Percentiles rank a stretch among this genome's conserved stretches.
Conservation (phyloP, 2,113 vertebrate genomes). For the Tricholaema leucomelas region DNA sequence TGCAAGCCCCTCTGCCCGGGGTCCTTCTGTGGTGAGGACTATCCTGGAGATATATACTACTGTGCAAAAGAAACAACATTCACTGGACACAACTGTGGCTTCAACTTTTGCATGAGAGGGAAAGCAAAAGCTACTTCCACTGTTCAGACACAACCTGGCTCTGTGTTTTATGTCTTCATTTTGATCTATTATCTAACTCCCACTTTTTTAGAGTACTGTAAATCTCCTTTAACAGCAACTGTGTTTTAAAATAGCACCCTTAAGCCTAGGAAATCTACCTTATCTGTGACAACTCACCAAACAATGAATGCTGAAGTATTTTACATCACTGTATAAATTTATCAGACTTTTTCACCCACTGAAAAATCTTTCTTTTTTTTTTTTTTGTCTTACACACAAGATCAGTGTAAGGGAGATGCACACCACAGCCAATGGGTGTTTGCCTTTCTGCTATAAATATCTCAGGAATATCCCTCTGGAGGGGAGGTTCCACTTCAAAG, state of each 20-base stretch:
- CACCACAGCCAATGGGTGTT: background rate
- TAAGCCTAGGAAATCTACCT: constrained; percentile 32
- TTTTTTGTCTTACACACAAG: background rate
- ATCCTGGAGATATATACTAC: accelerated
- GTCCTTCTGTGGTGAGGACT: background rate
- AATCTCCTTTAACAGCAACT: constrained; percentile 27
- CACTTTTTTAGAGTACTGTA: background rate
- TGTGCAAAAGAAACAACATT: background rate
- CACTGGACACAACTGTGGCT: background rate
- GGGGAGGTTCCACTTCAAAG: background rate
- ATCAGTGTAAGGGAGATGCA: background rate
- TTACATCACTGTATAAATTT: background rate
- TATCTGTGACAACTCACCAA: background rate
- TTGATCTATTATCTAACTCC: background rate
- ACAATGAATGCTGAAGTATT: constrained; percentile 2
- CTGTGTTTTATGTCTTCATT: background rate
- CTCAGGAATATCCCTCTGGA: background rate
- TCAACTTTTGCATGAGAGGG: background rate
- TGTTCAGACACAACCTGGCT: background rate
- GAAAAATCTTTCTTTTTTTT: background rate
- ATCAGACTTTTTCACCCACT: background rate
- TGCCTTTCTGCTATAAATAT: background rate
- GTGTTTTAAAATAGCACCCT: constrained; percentile 12
- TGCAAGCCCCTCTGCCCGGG: background rate
- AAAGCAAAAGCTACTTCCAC: background rate